Evolutionary conservation across 2,113 vertebrate species (phyloP).

Genomic region (Panthera uncia): DNA sequence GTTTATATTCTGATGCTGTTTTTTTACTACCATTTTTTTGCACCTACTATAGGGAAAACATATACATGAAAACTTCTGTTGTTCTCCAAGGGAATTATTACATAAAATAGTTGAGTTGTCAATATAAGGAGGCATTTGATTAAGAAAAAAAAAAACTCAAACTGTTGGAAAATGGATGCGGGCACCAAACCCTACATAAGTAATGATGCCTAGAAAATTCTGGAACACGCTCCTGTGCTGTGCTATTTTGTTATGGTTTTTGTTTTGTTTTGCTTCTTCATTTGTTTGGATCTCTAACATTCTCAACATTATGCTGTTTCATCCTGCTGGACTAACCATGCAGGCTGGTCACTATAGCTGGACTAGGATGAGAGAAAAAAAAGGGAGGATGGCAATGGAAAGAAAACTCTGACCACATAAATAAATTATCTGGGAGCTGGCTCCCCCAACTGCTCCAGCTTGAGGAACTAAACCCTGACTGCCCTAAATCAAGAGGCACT

Average conservation of each 20-base stretch:
- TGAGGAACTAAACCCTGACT: not conserved
- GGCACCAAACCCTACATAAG: not conserved
- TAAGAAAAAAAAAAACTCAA: not conserved
- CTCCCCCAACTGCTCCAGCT: not conserved
- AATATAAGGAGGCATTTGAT: not conserved
- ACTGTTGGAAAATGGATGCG: conserved; percentile 47
- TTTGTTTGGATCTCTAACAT: conserved; percentile 2
- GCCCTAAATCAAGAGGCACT: not conserved
- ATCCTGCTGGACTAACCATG: not conserved
- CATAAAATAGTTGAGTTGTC: not conserved
- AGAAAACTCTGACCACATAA: not conserved
- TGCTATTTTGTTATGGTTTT: conserved; percentile 37
- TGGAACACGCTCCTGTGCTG: not conserved
- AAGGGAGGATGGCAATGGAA: not conserved
- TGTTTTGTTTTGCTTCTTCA: conserved; percentile 62
- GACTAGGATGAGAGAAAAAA: not conserved
- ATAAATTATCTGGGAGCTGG: not conserved
- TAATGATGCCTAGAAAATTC: not conserved
- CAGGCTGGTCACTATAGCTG: not conserved
- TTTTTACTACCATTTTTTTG: not conserved
- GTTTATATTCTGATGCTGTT: not conserved
- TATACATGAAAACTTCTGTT: not conserved
- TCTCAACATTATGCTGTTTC: not conserved
- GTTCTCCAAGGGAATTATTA: not conserved
- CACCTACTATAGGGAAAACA: not conserved